Evolutionary conservation across 2,797 vertebrate species (phyloP).

Genomic region (Poliocrania exsul): DNA sequence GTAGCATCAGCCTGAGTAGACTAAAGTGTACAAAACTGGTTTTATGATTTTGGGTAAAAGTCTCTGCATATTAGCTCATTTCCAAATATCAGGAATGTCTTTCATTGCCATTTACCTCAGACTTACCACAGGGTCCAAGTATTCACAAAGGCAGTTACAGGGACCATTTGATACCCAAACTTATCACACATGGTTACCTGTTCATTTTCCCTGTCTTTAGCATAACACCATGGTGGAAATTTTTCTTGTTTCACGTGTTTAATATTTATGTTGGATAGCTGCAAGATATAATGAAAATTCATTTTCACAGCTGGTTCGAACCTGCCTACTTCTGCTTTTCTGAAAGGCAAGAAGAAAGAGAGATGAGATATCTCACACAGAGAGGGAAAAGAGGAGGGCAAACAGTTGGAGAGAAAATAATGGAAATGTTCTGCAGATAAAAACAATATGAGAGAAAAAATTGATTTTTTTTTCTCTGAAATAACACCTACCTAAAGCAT

Average conservation of each 20-base stretch:
- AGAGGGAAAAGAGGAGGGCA: neutral
- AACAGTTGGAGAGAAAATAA: slow-evolving; percentile 5
- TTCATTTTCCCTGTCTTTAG: neutral
- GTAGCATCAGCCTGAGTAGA: neutral
- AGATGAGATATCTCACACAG: neutral
- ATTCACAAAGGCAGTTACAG: neutral
- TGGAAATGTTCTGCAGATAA: slow-evolving; percentile 8
- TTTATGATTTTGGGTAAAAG: neutral
- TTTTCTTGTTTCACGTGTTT: neutral
- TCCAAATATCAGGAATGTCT: neutral
- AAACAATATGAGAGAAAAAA: slow-evolving; percentile 2
- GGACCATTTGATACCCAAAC: neutral
- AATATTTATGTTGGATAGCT: slow-evolving; percentile 49
- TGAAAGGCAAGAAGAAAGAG: neutral
- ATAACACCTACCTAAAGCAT: neutral
- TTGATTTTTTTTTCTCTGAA: neutral
- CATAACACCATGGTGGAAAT: neutral
- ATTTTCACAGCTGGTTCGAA: slow-evolving; percentile 34
- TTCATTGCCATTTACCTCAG: neutral
- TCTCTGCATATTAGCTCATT: neutral
- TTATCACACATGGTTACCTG: slow-evolving; percentile 4
- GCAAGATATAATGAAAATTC: slow-evolving; percentile 49
- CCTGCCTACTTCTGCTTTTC: slow-evolving; percentile 27
- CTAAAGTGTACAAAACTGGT: neutral
- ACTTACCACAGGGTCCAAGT: neutral